Evolutionary conservation across 35 echinoderm and acorn worm genomes (phyloP).

Genomic region (Apostichopus japonicus): DNA sequence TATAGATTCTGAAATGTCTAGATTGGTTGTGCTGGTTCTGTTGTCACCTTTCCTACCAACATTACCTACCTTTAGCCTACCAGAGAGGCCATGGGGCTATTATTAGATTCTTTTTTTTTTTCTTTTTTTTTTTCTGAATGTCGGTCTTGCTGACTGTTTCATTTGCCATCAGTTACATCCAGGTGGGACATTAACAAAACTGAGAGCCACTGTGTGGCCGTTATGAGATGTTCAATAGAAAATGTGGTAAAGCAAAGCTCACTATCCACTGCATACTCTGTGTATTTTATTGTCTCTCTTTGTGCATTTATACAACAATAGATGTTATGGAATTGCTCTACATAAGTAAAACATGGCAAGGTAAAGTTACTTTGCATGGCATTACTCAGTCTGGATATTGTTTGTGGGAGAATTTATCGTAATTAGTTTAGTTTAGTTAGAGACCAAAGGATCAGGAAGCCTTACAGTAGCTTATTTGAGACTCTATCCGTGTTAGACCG

Average conservation of each 20-base stretch:
- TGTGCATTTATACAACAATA: no score
- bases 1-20: conserved; percentile 46
- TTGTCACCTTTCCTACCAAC: neutral
- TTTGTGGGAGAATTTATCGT: no score
- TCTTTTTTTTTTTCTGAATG: neutral
- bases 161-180: conserved; percentile 10
- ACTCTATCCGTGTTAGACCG: no score
- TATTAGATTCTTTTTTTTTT: neutral
- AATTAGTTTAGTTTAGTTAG: no score
- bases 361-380: neutral
- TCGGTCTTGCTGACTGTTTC: conserved; percentile 12
- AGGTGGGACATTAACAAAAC: neutral
- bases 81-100: neutral
- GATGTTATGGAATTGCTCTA: no score
- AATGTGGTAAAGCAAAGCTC: conserved; percentile 36
- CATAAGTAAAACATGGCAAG: no score
- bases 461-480: no score
- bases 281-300: neutral
- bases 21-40: conserved; percentile 6
- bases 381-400: no score
- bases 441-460: no score
- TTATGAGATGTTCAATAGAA: conserved; percentile 43
- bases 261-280: neutral
- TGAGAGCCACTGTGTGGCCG: conserved; percentile 37
- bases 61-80: neutral